Evolutionary conservation across 2,888 invertebrate genomes (phyloP).

Genomic region (Xiphydria camelus): DNA sequence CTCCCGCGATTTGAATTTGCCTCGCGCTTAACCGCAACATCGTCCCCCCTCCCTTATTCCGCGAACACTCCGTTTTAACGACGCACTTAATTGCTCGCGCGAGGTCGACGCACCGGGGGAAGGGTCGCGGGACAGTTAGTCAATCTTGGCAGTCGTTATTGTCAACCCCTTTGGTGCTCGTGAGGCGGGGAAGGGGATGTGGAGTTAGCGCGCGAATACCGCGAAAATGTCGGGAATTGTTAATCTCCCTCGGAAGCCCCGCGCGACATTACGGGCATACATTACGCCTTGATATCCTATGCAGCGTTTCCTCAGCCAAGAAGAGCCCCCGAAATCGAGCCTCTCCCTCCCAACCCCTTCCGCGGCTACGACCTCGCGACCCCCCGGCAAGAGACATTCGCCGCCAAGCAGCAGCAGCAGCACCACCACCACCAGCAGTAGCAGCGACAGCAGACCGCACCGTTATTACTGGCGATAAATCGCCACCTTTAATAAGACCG

Average conservation of each 20-base stretch:
- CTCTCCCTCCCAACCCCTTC: no score
- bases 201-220: conserved; percentile 26
- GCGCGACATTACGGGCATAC: conserved; percentile 8
- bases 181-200: not conserved
- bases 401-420: not conserved
- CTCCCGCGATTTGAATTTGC: no score
- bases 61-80: conserved; percentile 1
- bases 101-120: not conserved
- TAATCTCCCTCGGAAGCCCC: conserved; percentile 30
- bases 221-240: conserved; percentile 45
- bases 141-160: conserved; percentile 42
- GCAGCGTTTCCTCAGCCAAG: not conserved
- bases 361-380: not conserved
- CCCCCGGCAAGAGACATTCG: conserved; percentile 17
- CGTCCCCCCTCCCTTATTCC: no score
- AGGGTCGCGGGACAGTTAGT: conserved; percentile 35
- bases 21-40: no score
- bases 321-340: not conserved
- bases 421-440: no score
- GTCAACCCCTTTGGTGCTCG: conserved; percentile 18
- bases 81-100: not conserved
- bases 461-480: conserved; percentile 57
- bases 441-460: conserved; percentile 48
- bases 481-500: conserved; percentile 55
- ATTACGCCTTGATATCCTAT: conserved; percentile 8